Evolutionary conservation across 2,888 invertebrate species (phyloP).

Genomic region (Leptopilina drosophilae): DNA sequence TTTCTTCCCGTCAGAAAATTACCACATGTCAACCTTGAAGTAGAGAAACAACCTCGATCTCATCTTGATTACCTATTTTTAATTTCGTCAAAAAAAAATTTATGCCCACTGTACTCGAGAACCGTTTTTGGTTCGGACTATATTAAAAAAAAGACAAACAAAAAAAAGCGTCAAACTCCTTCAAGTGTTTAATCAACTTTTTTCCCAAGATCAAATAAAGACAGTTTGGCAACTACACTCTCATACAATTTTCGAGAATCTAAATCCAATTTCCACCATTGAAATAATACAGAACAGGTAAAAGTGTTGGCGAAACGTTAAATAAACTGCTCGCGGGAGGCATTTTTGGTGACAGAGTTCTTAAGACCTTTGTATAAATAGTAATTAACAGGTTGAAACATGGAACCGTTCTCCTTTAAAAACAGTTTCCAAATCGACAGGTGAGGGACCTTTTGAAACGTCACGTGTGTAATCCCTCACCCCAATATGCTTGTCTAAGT

Average conservation of each 20-base stretch:
- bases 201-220: too few species aligned
- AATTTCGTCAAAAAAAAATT: not conserved
- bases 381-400: conserved; percentile 33
- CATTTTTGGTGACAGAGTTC: conserved; percentile 3
- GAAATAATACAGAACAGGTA: too few species aligned
- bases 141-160: too few species aligned
- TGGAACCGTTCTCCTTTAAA: conserved; percentile 6
- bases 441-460: conserved; percentile 26
- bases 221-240: too few species aligned
- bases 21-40: conserved; percentile 23
- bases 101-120: not conserved
- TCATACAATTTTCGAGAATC: too few species aligned
- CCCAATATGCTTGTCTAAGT: conserved; percentile 23
- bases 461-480: conserved; percentile 12
- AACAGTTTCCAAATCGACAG: conserved; percentile 16
- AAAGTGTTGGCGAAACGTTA: not conserved
- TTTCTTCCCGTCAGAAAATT: not conserved
- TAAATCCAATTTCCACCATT: too few species aligned
- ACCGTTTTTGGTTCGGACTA: not conserved
- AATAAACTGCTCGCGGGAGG: conserved; percentile 18
- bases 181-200: too few species aligned
- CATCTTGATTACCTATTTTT: not conserved
- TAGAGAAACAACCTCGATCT: conserved; percentile 2
- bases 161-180: too few species aligned
- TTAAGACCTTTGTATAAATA: not conserved